These are phyloP conservation scores for Phylloscopus collybita DNA, from an alignment of 2,797 vertebrate species.

Conservation along the genomic window DNA sequence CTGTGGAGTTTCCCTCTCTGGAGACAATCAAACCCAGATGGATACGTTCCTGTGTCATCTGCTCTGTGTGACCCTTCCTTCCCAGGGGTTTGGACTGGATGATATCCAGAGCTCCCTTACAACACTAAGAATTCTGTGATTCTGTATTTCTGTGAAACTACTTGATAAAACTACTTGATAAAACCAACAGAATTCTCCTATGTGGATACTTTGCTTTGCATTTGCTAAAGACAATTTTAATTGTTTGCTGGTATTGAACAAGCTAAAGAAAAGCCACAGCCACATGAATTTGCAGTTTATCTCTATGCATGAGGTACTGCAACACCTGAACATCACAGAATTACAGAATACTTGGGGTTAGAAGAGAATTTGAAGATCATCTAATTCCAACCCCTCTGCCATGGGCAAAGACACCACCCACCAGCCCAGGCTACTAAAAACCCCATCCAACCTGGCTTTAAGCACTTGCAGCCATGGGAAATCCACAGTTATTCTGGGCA, in stretches of 20 bases:
- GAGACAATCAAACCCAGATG: not conserved
- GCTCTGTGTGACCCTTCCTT: not conserved
- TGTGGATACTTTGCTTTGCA: not conserved
- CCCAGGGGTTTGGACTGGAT: not conserved
- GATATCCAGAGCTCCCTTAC: not conserved
- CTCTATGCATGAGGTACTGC: not conserved
- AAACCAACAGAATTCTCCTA: not conserved
- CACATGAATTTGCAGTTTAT: not conserved
- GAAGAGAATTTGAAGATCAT: not conserved
- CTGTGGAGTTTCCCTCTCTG: not conserved
- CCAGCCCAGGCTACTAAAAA: not conserved
- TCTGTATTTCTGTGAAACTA: not conserved
- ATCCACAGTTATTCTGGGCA: not conserved
- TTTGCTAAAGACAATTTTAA: not conserved
- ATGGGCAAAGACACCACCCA: not conserved
- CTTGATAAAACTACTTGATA: not conserved
- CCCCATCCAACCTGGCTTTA: not conserved
- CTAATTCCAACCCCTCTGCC: not conserved
- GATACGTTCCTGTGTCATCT: fast-evolving
- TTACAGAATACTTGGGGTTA: not conserved
- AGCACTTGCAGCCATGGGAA: fast-evolving
- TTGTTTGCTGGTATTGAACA: not conserved
- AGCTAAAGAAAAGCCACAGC: not conserved
- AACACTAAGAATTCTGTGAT: not conserved
- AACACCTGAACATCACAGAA: not conserved